phyloP scores from a whole-genome alignment of 2,888 invertebrate species.

The Amiota mariae region DNA sequence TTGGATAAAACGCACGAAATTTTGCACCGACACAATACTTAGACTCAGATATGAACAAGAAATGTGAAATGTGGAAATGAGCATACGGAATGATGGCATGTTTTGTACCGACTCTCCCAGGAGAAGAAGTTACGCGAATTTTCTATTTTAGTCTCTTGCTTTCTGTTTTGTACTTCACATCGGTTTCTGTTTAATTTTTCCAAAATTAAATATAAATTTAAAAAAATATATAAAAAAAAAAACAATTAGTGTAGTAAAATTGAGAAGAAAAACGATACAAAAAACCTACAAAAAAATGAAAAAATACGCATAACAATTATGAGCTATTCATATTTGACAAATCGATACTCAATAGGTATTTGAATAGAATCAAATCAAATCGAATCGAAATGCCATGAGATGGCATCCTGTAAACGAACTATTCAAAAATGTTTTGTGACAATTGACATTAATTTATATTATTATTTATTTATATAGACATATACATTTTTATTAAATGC shows the following conservation, averaged over 20 bases:
- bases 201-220: conserved; percentile 37
- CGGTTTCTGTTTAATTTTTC: conserved; percentile 52
- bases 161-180: conserved; percentile 27
- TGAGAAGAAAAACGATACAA: conserved; percentile 34
- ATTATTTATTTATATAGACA: neutral
- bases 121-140: conserved; percentile 17
- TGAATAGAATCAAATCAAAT: no score
- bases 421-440: no score
- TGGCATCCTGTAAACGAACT: no score
- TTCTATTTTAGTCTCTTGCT: conserved; percentile 28
- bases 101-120: conserved; percentile 27
- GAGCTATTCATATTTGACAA: no score
- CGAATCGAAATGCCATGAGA: no score
- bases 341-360: no score
- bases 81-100: conserved; percentile 23
- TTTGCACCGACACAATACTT: conserved; percentile 17
- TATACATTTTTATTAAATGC: neutral
- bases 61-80: conserved; percentile 22
- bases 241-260: no score
- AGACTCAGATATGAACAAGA: conserved; percentile 25
- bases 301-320: conserved; percentile 3
- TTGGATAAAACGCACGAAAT: conserved; percentile 50
- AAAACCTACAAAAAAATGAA: neutral
- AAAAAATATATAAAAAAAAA: no score
- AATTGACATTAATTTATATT: neutral